phyloP scores from a whole-genome alignment of 2,113 vertebrate genomes.

The Pseudolaguvia tuberculata region DNA sequence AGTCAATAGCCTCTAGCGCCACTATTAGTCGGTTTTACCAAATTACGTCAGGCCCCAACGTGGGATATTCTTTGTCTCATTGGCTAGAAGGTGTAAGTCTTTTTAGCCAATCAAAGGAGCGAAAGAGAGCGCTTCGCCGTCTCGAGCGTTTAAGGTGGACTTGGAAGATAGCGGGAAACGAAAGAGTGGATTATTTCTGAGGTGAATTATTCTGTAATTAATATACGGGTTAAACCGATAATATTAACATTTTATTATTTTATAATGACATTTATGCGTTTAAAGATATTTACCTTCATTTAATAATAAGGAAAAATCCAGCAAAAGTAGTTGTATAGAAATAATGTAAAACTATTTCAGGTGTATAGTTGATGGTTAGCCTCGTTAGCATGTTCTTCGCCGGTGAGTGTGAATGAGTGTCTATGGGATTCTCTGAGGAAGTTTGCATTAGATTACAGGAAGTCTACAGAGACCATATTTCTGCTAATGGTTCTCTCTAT shows the following conservation, averaged over 20 bases:
- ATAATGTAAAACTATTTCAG: too few species aligned
- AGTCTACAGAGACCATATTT: not conserved
- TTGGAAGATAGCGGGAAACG: not conserved
- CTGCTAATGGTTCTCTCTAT: not conserved
- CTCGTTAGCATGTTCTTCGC: not conserved
- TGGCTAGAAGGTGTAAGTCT: constrained; percentile 45
- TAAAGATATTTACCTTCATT: not conserved
- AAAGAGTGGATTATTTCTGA: not conserved
- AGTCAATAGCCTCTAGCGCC: constrained; percentile 45
- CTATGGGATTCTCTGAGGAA: not conserved
- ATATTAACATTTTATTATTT: not conserved
- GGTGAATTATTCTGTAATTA: not conserved
- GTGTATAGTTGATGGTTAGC: not conserved
- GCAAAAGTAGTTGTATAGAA: too few species aligned
- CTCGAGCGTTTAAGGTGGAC: constrained; percentile 69
- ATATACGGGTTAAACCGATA: constrained; percentile 6
- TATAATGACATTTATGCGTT: not conserved
- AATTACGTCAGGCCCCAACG: constrained; percentile 64
- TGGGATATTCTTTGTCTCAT: constrained; percentile 55
- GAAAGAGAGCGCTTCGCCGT: constrained; percentile 33
- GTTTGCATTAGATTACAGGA: constrained; percentile 13
- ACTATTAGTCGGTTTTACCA: constrained; percentile 51
- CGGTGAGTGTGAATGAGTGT: too few species aligned
- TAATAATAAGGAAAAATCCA: not conserved
- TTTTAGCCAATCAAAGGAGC: constrained; percentile 55